These are phyloP conservation scores for Mastomys natalensis DNA, from an alignment of 2,113 vertebrate species.

Conservation along the genomic window DNA sequence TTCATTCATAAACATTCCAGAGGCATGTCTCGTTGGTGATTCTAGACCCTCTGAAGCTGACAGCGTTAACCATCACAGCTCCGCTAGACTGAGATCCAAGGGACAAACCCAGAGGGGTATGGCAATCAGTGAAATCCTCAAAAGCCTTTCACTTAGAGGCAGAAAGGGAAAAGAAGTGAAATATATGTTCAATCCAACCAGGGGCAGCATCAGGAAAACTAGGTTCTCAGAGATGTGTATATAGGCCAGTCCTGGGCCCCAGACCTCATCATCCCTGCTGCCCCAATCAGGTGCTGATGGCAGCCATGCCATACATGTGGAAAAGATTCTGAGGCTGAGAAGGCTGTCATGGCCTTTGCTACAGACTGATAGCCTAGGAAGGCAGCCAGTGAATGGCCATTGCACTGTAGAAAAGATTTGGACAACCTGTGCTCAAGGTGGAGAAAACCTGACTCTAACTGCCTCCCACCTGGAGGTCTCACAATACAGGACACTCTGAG, in stretches of 20 bases:
- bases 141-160: neutral
- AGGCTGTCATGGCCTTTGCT: conserved; percentile 92
- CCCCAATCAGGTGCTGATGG: conserved; percentile 92
- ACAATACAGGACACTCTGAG: neutral
- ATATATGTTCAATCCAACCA: neutral
- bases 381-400: neutral
- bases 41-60: neutral
- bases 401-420: neutral
- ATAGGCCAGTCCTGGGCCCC: neutral
- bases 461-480: neutral
- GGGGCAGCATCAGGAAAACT: conserved; percentile 40
- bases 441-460: neutral
- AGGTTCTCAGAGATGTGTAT: neutral
- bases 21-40: neutral
- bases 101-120: conserved; percentile 1
- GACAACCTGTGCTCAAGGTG: neutral
- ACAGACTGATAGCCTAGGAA: conserved; percentile 90
- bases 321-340: conserved; percentile 94
- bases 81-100: neutral
- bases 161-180: neutral
- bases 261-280: conserved; percentile 82
- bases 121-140: conserved; percentile 46
- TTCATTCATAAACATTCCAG: neutral
- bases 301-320: conserved; percentile 97
- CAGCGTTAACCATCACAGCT: too few relatives aligned